Evolutionary conservation across 23 tunicate species (phyloP).

Genomic region (Pegea sp.): DNA sequence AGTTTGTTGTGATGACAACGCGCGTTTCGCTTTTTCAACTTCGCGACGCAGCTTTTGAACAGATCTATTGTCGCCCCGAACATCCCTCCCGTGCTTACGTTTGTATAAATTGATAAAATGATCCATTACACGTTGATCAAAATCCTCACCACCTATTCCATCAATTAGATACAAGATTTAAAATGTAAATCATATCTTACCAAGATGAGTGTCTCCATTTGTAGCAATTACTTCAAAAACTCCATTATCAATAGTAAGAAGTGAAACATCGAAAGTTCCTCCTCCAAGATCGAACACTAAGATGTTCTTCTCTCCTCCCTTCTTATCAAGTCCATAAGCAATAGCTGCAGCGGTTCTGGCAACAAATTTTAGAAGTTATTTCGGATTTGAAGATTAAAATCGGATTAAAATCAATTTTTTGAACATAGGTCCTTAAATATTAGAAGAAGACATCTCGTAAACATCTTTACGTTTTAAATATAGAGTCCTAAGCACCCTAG

Average conservation of each 20-base stretch:
- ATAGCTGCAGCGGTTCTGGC: slow-evolving; percentile 63
- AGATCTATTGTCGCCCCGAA: slow-evolving; percentile 9
- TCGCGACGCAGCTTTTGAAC: slow-evolving; percentile 26
- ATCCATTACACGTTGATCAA: slow-evolving; percentile 32
- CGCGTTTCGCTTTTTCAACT: slow-evolving; percentile 27
- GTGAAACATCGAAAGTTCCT: slow-evolving; percentile 67
- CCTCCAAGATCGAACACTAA: slow-evolving; percentile 53
- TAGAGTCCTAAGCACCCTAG: not conserved
- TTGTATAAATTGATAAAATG: slow-evolving; percentile 19
- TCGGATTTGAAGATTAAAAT: not conserved
- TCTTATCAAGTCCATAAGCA: slow-evolving; percentile 57
- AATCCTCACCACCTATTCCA: slow-evolving; percentile 55
- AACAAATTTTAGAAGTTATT: not conserved
- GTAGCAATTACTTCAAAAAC: slow-evolving; percentile 63
- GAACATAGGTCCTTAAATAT: not conserved
- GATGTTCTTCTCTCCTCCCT: slow-evolving; percentile 18
- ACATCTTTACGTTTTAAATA: not conserved
- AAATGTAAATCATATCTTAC: slow-evolving; percentile 2
- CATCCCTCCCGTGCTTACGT: slow-evolving; percentile 17
- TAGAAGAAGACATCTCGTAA: not conserved
- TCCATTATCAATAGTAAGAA: slow-evolving; percentile 45
- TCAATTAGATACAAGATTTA: not conserved
- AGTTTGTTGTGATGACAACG: slow-evolving; percentile 20
- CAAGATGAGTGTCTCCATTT: slow-evolving; percentile 66
- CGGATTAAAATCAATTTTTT: not conserved